Percentiles rank a stretch among this genome's conserved stretches.
phyloP scores from a whole-genome alignment of 2,113 vertebrate species.

The Lipophrys pholis region DNA sequence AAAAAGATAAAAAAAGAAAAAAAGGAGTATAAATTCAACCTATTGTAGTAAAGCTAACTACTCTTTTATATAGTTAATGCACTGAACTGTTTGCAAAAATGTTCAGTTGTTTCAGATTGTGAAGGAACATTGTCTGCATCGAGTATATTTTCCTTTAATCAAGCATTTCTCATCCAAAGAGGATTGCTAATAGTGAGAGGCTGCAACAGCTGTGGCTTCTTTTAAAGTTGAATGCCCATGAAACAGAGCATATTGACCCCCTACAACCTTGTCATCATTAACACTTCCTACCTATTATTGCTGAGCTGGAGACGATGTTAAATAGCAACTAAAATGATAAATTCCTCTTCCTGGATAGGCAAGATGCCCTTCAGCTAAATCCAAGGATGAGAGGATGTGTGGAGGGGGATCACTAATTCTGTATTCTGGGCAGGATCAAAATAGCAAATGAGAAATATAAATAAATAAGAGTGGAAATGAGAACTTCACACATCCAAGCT shows the following conservation, averaged over 20 bases:
- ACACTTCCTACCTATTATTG: conserved; percentile 40
- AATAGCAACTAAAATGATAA: conserved; percentile 62
- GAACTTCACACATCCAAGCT: conserved; percentile 86
- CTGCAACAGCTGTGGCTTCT: conserved; percentile 10
- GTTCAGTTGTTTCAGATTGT: not conserved
- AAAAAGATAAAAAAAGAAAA: not conserved
- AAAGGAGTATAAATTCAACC: no score
- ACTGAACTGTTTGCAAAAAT: not conserved
- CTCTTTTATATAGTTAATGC: no score
- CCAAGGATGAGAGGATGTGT: conserved; percentile 80
- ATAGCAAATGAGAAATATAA: conserved; percentile 87
- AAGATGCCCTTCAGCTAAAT: conserved; percentile 87
- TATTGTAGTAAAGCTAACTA: no score
- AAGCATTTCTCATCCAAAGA: conserved; percentile 7
- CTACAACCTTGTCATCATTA: conserved; percentile 48
- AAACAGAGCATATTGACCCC: conserved; percentile 37
- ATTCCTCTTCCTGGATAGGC: conserved; percentile 71
- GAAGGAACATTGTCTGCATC: not conserved
- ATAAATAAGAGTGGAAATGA: conserved; percentile 88
- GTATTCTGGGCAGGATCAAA: conserved; percentile 89
- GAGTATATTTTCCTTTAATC: conserved; percentile 2
- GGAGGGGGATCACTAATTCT: conserved; percentile 81
- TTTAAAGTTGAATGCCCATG: conserved; percentile 25
- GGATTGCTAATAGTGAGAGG: not conserved
- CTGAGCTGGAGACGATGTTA: conserved; percentile 40